A percentile compares a stretch with the other conserved stretches of the same genome.
phyloP scores from a whole-genome alignment of 2,888 invertebrate species.

The Ecdyonurus torrentis region DNA sequence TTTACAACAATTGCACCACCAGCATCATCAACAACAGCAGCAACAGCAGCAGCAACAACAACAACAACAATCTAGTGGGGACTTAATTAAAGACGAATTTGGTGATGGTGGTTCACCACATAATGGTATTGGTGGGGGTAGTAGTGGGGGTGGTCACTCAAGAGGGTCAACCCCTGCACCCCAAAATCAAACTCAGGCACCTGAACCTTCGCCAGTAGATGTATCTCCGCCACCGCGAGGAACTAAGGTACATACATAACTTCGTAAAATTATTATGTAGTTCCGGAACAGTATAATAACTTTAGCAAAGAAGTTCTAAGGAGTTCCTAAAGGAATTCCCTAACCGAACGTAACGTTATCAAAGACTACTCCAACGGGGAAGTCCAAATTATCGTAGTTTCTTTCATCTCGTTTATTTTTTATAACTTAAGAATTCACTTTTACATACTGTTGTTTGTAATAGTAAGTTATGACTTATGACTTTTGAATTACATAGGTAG shows the following conservation, averaged over 20 bases:
- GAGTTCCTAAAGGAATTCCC: no score
- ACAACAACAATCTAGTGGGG: neutral
- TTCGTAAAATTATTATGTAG: no score
- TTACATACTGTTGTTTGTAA: no score
- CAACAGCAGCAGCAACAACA: slow-evolving; percentile 4
- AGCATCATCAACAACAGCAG: slow-evolving; percentile 4
- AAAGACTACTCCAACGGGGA: no score
- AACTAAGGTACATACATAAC: no score
- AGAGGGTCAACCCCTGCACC: neutral
- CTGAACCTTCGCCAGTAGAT: neutral
- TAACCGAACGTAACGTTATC: no score
- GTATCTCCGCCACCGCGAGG: neutral
- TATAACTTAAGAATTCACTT: no score
- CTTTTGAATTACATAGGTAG: no score
- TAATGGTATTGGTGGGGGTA: neutral
- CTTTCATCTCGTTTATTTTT: neutral
- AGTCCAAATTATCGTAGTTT: neutral
- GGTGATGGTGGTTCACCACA: neutral
- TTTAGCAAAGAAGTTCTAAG: no score
- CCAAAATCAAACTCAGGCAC: neutral
- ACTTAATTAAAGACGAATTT: neutral
- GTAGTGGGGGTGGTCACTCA: neutral
- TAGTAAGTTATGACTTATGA: no score
- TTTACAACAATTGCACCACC: slow-evolving; percentile 6
- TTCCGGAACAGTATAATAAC: no score